Percentiles rank a stretch among this genome's conserved stretches.
Evolutionary conservation across 2,113 vertebrate genomes (phyloP).

Genomic region (Rutilus rutilus): DNA sequence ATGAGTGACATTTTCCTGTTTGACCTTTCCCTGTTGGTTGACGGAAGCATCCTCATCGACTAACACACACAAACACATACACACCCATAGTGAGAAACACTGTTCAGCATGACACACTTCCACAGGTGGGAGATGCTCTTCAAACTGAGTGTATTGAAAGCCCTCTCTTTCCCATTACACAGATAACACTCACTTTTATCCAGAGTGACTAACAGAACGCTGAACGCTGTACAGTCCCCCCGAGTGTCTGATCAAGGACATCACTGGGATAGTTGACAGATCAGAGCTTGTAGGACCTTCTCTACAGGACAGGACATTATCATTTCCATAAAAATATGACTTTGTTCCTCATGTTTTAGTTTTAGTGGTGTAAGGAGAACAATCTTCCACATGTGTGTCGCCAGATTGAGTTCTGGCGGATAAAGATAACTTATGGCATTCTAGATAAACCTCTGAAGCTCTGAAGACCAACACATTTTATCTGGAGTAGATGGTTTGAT

Average conservation of each 20-base stretch:
- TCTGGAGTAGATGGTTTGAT: too few species aligned
- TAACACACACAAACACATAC: background rate
- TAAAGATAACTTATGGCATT: background rate
- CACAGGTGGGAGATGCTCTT: conserved; percentile 15
- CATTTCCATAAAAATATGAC: background rate
- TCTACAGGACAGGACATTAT: background rate
- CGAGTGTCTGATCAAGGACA: background rate
- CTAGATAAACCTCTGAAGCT: background rate
- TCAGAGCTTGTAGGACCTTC: background rate
- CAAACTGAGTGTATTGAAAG: background rate
- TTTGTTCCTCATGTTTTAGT: background rate
- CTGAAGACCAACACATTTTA: too few species aligned
- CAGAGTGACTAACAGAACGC: background rate
- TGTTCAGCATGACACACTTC: background rate
- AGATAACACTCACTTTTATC: background rate
- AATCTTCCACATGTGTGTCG: background rate
- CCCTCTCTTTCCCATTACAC: background rate
- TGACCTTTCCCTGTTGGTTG: background rate
- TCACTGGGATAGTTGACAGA: background rate
- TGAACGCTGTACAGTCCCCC: background rate
- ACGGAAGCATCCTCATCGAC: background rate
- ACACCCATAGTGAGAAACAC: background rate
- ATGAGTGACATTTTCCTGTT: background rate
- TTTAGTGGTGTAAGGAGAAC: background rate
- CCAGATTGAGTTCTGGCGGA: background rate